A percentile compares a stretch with the other conserved stretches of the same genome.
These are phyloP conservation scores for Lycocerus yunnanus DNA, from an alignment of 2,888 invertebrate species.

Conservation along the genomic window DNA sequence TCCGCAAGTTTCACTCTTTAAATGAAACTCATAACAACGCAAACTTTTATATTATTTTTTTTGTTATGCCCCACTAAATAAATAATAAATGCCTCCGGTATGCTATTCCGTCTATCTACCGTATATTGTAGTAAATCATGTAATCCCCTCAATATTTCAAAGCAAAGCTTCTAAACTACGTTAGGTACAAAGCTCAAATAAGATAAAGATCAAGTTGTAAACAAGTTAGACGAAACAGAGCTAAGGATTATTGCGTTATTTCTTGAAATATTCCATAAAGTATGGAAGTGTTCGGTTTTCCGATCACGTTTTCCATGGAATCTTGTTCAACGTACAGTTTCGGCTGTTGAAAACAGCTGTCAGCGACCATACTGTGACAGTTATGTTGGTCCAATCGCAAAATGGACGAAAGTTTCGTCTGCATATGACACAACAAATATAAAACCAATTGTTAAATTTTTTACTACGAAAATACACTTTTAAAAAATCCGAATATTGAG, in stretches of 20 bases:
- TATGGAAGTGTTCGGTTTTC: constrained; percentile 27
- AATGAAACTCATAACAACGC: constrained; percentile 4
- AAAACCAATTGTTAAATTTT: not conserved
- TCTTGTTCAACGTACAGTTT: constrained; percentile 32
- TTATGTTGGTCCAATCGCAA: constrained; percentile 21
- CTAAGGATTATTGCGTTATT: constrained; percentile 32
- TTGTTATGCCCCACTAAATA: constrained; percentile 19
- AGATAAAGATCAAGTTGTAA: constrained; percentile 32
- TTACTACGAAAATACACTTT: not conserved
- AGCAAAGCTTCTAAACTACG: constrained; percentile 25
- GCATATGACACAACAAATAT: constrained; percentile 16
- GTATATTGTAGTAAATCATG: constrained; percentile 18
- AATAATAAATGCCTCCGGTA: constrained; percentile 16
- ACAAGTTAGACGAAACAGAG: constrained; percentile 35
- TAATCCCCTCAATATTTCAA: constrained; percentile 29
- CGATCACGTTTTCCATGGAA: constrained; percentile 33
- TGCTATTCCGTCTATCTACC: constrained; percentile 18
- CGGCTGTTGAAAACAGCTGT: constrained; percentile 36
- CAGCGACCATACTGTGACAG: constrained; percentile 31
- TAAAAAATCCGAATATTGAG: not conserved
- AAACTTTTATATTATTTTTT: constrained; percentile 6
- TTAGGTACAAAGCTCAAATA: constrained; percentile 27
- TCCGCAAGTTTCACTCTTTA: constrained; percentile 12
- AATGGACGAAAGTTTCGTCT: constrained; percentile 20
- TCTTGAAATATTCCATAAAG: constrained; percentile 29